Conservation (phyloP, 2,797 vertebrate genomes). For the Limosa lapponica region DNA sequence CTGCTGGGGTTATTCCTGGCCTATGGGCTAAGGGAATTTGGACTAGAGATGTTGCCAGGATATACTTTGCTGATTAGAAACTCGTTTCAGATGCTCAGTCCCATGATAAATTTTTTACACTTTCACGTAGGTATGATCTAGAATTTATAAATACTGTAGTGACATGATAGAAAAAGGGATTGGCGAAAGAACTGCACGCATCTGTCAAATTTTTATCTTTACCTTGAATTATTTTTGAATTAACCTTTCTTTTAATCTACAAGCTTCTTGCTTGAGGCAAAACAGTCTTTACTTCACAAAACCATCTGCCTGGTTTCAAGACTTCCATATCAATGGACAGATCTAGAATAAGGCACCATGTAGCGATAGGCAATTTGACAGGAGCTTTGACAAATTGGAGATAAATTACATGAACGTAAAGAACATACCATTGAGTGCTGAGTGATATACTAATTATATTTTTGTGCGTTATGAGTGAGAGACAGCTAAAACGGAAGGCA, state of each 20-base stretch:
- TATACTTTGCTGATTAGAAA: conserved; percentile 51
- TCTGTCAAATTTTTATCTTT: conserved; percentile 68
- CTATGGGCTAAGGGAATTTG: conserved; percentile 22
- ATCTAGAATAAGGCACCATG: conserved; percentile 28
- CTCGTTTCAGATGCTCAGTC: conserved; percentile 1
- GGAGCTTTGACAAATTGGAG: conserved; percentile 40
- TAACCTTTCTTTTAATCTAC: conserved; percentile 72
- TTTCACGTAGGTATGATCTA: not conserved
- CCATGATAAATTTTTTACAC: conserved; percentile 36
- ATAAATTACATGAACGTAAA: conserved; percentile 59
- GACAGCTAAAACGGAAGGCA: not conserved
- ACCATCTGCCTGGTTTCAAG: conserved; percentile 66
- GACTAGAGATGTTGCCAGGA: not conserved
- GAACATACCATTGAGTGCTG: conserved; percentile 8
- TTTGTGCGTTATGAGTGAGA: conserved; percentile 18
- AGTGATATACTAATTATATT: conserved; percentile 52
- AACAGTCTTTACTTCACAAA: conserved; percentile 65
- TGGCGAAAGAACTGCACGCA: not conserved
- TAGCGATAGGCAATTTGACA: not conserved
- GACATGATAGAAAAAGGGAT: not conserved
- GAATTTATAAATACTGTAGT: conserved; percentile 18
- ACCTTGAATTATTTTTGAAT: conserved; percentile 72
- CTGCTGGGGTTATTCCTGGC: conserved; percentile 3
- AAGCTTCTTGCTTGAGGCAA: conserved; percentile 61
- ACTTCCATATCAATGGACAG: conserved; percentile 56